These are phyloP conservation scores for Empidonax traillii DNA, from an alignment of 2,113 vertebrate genomes.

Conservation along the genomic window DNA sequence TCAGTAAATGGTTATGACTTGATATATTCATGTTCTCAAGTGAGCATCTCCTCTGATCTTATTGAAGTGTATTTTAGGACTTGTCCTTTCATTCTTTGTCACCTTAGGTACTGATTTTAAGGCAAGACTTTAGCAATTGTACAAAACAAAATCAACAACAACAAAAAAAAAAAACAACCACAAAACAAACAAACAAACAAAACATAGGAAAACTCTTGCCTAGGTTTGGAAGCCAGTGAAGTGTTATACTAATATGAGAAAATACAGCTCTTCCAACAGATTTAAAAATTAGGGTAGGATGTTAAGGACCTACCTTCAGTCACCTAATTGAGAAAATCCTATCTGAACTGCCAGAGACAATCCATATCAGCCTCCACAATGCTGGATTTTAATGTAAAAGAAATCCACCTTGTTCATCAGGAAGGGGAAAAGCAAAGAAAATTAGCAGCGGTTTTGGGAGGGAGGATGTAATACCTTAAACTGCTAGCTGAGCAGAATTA, in stretches of 20 bases:
- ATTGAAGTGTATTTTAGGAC: background rate
- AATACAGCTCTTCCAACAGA: background rate
- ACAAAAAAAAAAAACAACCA: background rate
- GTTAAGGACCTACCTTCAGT: background rate
- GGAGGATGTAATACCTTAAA: background rate
- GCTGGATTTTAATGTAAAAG: background rate
- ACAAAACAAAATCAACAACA: background rate
- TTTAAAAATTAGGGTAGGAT: background rate
- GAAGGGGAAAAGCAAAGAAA: background rate
- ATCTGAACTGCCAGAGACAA: background rate
- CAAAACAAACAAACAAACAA: too few species aligned
- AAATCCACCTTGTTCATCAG: background rate
- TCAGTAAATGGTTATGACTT: background rate
- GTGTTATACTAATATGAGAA: fast-evolving
- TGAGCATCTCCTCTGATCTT: background rate
- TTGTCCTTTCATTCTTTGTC: background rate
- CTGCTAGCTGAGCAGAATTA: background rate
- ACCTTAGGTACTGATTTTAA: background rate
- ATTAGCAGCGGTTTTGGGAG: background rate
- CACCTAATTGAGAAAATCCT: background rate
- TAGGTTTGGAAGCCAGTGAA: background rate
- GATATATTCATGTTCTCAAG: background rate
- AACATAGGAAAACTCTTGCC: background rate
- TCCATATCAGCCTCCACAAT: background rate
- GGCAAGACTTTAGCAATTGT: background rate